These are phyloP conservation scores for Paragorgia papillata DNA, from an alignment of 92 coral and sea anemone genomes.

Conservation along the genomic window DNA sequence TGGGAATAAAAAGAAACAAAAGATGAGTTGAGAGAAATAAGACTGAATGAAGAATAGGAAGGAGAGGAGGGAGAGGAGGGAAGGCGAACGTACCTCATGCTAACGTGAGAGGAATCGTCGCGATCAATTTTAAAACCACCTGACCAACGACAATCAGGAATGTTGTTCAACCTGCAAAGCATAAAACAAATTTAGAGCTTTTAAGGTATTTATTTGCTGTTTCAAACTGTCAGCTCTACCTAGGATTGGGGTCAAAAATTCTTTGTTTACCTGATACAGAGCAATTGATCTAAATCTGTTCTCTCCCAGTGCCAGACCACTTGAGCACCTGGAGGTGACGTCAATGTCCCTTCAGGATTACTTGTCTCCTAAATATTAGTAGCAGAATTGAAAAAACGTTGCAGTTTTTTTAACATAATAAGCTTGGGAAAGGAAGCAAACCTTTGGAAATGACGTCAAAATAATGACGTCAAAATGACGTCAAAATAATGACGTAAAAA, in stretches of 20 bases:
- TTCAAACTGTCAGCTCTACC: too few species aligned
- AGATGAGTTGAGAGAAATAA: neutral
- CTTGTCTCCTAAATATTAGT: slow-evolving; percentile 66
- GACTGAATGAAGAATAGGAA: neutral
- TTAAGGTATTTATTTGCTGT: too few species aligned
- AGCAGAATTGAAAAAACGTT: neutral
- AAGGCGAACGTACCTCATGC: slow-evolving; percentile 78
- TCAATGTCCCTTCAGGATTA: slow-evolving; percentile 91
- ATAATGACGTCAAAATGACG: neutral
- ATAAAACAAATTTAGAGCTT: too few species aligned
- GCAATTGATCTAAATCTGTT: slow-evolving; percentile 92
- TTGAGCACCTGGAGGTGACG: slow-evolving; percentile 90
- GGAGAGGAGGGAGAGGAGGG: too few species aligned
- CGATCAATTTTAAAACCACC: slow-evolving; percentile 93
- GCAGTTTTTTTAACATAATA: too few species aligned
- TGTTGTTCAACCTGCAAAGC: slow-evolving; percentile 75
- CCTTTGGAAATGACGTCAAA: neutral
- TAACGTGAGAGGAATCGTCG: slow-evolving; percentile 90
- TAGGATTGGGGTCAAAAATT: too few species aligned
- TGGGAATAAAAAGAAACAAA: slow-evolving; percentile 4
- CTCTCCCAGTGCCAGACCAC: slow-evolving; percentile 98
- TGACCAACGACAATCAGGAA: slow-evolving; percentile 96
- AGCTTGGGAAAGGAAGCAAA: neutral
- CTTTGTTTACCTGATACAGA: slow-evolving; percentile 92
- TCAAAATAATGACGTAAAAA: too few species aligned